These are phyloP conservation scores for Tangara arthus DNA, from an alignment of 2,797 vertebrate genomes.

Conservation along the genomic window DNA sequence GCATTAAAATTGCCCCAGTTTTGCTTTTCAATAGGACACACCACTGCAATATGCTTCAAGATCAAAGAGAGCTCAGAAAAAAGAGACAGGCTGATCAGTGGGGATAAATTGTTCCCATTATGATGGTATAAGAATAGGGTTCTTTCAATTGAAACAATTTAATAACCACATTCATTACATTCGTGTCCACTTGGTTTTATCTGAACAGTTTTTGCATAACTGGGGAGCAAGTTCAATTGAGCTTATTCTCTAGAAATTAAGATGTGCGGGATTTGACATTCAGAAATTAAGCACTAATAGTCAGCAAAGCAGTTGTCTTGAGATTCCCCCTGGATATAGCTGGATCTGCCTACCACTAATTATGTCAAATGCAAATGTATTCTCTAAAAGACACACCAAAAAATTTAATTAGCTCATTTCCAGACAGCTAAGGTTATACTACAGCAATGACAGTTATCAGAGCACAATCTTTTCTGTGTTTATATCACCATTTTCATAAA, in stretches of 20 bases:
- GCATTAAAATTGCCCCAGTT: slow-evolving; percentile 99
- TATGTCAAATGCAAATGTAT: slow-evolving; percentile 90
- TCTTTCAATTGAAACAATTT: slow-evolving; percentile 99
- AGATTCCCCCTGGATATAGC: slow-evolving; percentile 88
- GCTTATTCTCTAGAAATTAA: slow-evolving; percentile 93
- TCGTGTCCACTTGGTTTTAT: slow-evolving; percentile 90
- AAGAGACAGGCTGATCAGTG: slow-evolving; percentile 96
- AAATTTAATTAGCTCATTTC: slow-evolving; percentile 69
- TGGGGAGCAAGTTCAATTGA: slow-evolving; percentile 84
- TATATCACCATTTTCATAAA: slow-evolving; percentile 13
- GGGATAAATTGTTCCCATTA: slow-evolving; percentile 99
- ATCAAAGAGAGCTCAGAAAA: slow-evolving; percentile 98
- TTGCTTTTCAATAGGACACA: slow-evolving; percentile 99
- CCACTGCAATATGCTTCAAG: slow-evolving; percentile 98
- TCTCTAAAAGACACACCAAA: slow-evolving; percentile 74
- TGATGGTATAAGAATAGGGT: slow-evolving; percentile 98
- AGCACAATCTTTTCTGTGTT: not conserved
- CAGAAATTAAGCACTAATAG: slow-evolving; percentile 95
- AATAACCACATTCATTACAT: slow-evolving; percentile 99
- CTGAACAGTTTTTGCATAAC: slow-evolving; percentile 84
- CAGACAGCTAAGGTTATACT: slow-evolving; percentile 54
- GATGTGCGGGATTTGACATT: slow-evolving; percentile 92
- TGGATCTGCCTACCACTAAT: slow-evolving; percentile 90
- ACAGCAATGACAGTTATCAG: slow-evolving; percentile 16
- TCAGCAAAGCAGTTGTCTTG: slow-evolving; percentile 90